These are phyloP conservation scores for Cyphomyrmex costatus DNA, from an alignment of 1,140 invertebrate species.

Conservation along the genomic window DNA sequence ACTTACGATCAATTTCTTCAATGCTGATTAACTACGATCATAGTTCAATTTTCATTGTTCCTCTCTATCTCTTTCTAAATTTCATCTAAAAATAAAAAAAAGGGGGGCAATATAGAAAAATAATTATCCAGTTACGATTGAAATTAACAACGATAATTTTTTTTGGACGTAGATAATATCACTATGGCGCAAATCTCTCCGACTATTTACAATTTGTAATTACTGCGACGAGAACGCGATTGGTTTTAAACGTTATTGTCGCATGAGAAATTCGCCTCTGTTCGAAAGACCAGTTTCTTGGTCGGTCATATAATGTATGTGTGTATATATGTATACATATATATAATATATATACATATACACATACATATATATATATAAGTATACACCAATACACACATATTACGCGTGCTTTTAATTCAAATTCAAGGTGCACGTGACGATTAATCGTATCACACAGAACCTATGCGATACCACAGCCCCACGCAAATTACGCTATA, in stretches of 20 bases:
- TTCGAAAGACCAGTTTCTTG: slow-evolving; percentile 32
- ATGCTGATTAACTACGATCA: background rate
- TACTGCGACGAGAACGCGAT: slow-evolving; percentile 21
- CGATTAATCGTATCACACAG: slow-evolving; percentile 3
- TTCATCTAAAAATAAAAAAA: background rate
- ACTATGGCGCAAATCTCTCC: slow-evolving; percentile 18
- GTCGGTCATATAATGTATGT: background rate
- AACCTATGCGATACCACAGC: slow-evolving; percentile 18
- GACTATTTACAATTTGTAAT: slow-evolving; percentile 60
- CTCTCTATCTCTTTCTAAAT: background rate
- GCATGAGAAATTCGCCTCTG: slow-evolving; percentile 19
- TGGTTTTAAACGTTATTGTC: slow-evolving; percentile 58
- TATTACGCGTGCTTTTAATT: slow-evolving; percentile 23
- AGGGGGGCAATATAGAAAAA: background rate
- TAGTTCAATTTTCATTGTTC: background rate
- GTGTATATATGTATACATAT: no score
- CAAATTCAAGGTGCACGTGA: slow-evolving; percentile 12
- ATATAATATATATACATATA: background rate
- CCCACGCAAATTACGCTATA: background rate
- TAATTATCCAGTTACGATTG: background rate
- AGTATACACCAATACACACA: slow-evolving; percentile 34
- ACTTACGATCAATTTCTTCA: slow-evolving; percentile 7
- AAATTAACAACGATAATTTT: slow-evolving; percentile 14
- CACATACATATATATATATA: slow-evolving; percentile 28
- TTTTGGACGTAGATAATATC: background rate